Base-by-base conservation (phyloP, 2,888 invertebrate species). In the Leptarthrus brevirostris region DNA sequence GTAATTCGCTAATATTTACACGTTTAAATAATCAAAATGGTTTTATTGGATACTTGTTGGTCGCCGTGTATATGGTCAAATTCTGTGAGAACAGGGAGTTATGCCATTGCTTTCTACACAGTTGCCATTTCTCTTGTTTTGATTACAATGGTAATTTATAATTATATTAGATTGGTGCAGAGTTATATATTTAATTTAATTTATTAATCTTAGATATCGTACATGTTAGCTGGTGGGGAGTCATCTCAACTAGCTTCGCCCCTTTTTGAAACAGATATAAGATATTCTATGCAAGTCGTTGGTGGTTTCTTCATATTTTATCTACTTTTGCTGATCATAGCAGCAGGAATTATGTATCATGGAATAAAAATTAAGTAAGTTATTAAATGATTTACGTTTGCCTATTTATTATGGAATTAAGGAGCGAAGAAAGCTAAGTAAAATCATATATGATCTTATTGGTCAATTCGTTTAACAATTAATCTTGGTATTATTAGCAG, bases 211-310 rank as follows among this genome's bases (percentile, higher is more conserved):
- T 34, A 83, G 83, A 90, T 93, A 74, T 84, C 86, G 0, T 95
- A 95, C 82, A 91, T 94, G 85, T 89, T 96, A 86, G 84, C 84
- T 77, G 96, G 96, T n/a, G 96, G 96, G 18, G 95, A 95, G 80
- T 95, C 95, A 0, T 91, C 93, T 0, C 95, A 95, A 82, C 86
- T 95, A 2, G 96, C 95, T 86, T 93, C 93, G 80, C 96, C 96
- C 0, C 86, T 95, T 34, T 96, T 96, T 85, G 96, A 96, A 86
- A 90, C 95, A 30, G 95, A 95, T 85, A 89, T 94, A 5, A 87
- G 92, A 81, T 85, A 86, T 2, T 82, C 94, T 6, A 90, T 94
- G 86, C 90, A 91, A 83, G 85, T 90, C 12, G 89, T 90, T 79
- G 95, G 93, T 44, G 86, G 80, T 2, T 77, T 84, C 40, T 85